Conservation (phyloP, 2,888 invertebrate genomes). For the Troides helena region DNA sequence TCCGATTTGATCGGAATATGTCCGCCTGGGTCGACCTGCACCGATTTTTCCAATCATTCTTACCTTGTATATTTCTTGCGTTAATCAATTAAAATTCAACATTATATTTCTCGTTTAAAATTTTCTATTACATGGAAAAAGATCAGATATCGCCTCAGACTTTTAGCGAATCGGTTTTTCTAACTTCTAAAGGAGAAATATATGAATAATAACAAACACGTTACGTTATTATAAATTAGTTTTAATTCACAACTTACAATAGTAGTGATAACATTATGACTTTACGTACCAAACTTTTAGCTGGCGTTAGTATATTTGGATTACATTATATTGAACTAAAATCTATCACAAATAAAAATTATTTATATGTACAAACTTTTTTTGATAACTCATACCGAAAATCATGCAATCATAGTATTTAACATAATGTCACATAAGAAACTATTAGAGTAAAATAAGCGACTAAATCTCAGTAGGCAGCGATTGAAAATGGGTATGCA, state of each 20-base stretch:
- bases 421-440: conserved; percentile 20
- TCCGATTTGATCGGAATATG: too few species aligned
- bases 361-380: conserved; percentile 54
- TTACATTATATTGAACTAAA: conserved; percentile 62
- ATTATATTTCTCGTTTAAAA: too few species aligned
- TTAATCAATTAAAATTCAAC: too few species aligned
- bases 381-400: conserved; percentile 28
- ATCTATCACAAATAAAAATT: conserved; percentile 65
- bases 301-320: conserved; percentile 78
- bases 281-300: conserved; percentile 77
- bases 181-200: not conserved
- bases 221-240: conserved; percentile 66
- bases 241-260: conserved; percentile 77
- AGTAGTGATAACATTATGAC: conserved; percentile 76
- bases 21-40: too few species aligned
- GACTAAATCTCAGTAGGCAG: not conserved
- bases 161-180: too few species aligned
- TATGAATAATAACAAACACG: conserved; percentile 22
- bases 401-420: conserved; percentile 30
- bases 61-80: too few species aligned
- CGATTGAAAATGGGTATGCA: not conserved
- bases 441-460: not conserved
- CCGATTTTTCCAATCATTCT: too few species aligned
- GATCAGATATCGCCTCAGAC: too few species aligned
- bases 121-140: too few species aligned